Base-by-base conservation (phyloP, 2,888 invertebrate species). In the Xanthorhoe spadicearia region DNA sequence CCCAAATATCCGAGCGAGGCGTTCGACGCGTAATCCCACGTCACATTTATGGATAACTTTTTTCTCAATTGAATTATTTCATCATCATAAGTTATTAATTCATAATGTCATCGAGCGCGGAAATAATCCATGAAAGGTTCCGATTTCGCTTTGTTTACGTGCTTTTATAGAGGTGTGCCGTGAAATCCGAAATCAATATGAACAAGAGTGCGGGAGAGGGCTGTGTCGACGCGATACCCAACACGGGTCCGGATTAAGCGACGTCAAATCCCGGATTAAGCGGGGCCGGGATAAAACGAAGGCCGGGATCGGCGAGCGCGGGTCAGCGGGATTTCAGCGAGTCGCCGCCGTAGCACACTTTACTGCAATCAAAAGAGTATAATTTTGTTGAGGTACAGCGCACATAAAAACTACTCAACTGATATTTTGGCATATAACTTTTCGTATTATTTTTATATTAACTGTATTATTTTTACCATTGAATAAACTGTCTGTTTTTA, bases 161-260 rank as follows among this genome's bases (percentile, higher is more conserved):
- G 78, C 75, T 80, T 80, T 81, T 78, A 75, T 81, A 77, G 81
- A 87, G 85, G 83, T 85, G 82, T 74, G 79, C 75, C 69, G 76
- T 83, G 77, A 86, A 90, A 87, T 85, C 83, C 82, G 77, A 85
- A 90, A 89, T 91, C 90, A 86, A 89, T 92, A 90, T 83, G 87
- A 79, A 83, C 85, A 83, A 80, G 84, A 85, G 88, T 83, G 84
- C 83, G 86, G 84, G 81, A 80, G 86, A 85, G 84, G 86, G 86
- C 88, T 92, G 92, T 92, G 92, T 89, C 90, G 92, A 90, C 94
- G 94, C 94, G 94, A 94, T 93, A 94, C 93, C 94, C 94, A 93
- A 94, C 94, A 94, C 93, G 94, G 94, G 94, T 93, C 84, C 92
- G 94, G 95, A 95, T 94, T 95, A 94, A 94, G 92, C 90, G 90